Percentiles rank a stretch among this genome's conserved stretches.
These are phyloP conservation scores for Zophobas atratus DNA, from an alignment of 1,140 invertebrate genomes.

Conservation along the genomic window DNA sequence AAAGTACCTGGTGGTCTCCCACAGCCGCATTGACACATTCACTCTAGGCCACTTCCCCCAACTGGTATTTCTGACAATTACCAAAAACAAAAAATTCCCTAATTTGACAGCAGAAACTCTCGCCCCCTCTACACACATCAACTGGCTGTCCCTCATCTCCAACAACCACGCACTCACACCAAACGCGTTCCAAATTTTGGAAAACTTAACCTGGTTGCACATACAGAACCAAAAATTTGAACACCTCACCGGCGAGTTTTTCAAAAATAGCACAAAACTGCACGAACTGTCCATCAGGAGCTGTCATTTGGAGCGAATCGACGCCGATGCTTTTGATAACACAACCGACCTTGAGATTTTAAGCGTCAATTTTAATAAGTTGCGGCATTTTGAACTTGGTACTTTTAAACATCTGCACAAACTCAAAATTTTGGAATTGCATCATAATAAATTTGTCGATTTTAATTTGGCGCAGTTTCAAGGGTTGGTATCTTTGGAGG, in stretches of 20 bases:
- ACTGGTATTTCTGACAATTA: background rate
- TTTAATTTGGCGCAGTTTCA: conserved; percentile 1
- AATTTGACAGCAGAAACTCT: background rate
- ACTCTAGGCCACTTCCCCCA: background rate
- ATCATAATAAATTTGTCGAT: conserved; percentile 1
- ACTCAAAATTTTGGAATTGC: background rate
- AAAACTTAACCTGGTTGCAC: conserved; percentile 4
- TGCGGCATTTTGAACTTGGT: background rate
- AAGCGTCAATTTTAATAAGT: background rate
- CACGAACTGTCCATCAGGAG: background rate
- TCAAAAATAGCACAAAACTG: background rate
- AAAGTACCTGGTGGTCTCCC: background rate
- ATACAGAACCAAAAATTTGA: conserved; percentile 1
- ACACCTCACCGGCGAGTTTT: conserved; percentile 1
- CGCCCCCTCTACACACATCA: background rate
- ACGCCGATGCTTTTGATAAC: conserved; percentile 1
- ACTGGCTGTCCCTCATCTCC: background rate
- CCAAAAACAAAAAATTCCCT: background rate
- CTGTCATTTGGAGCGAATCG: background rate
- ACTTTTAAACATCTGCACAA: background rate
- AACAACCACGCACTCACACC: background rate
- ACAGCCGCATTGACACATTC: background rate
- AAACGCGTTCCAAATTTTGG: background rate
- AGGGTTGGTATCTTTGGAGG: background rate
- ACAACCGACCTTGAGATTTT: background rate